Evolutionary conservation across 2,888 invertebrate species (phyloP), one percentile per base, ranked within the genome.

Genomic region (Salpingus planirostris): DNA sequence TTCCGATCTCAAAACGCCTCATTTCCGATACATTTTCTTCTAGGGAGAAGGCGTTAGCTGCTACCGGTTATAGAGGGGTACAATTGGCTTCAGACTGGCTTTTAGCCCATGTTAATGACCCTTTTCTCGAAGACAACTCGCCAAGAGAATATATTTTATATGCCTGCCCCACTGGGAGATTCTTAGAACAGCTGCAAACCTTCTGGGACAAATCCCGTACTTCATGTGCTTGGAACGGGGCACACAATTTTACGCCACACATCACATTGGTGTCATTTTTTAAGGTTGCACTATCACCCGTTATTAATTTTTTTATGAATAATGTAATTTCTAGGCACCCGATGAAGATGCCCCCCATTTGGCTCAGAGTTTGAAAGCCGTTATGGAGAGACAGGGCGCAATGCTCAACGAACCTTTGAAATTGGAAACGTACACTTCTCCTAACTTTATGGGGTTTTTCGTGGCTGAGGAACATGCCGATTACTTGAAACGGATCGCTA

Each of bases 1-100:
- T 11, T 26, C n/a, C 22, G 14, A 11, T 12, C 1, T 27, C 4
- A 29, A n/a, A 11, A 22, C 35, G 11, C 21, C 31, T 11, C 25
- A 24, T 18, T 11, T 12, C n/a, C n/a, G n/a, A n/a, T n/a, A n/a
- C n/a, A n/a, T n/a, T 30, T 6, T 10, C 24, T 66, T 66, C 31
- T 56, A 90, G 90, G 23, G 80, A 89, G 58, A 92, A 90, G 59
- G 90, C 91, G 3, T 64, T 92, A 39, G 88, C 90, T 10, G 89
- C 90, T 6, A 92, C 91, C 2, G 91, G 91, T 11, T 80, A 90
- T 60, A 73, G 84, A 36, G 86, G 88, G 40, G 85, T 89, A 13
- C 88, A 90, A 61, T 68, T 89, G 38, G 91, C 91, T 5, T 86
- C 88, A 1, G 90, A 91, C 58, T 92, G 91, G 92, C 67, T 92